These are phyloP conservation scores for Apamea epomidion DNA, from an alignment of 2,888 invertebrate species.

Conservation along the genomic window DNA sequence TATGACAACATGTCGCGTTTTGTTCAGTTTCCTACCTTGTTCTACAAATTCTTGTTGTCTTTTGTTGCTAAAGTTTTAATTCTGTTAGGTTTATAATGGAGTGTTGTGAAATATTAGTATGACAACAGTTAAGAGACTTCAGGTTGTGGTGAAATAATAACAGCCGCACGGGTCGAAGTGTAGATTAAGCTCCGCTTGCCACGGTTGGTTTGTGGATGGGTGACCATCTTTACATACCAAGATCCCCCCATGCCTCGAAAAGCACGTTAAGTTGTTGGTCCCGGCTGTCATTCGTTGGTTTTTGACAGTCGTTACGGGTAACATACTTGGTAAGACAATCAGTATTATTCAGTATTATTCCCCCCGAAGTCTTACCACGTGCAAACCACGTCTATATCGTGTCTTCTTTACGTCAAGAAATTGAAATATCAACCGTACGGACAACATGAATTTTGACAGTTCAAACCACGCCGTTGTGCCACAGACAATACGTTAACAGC, in stretches of 20 bases:
- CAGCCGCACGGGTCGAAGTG: background rate
- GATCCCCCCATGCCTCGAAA: too few relatives aligned
- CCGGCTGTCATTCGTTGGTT: too few relatives aligned
- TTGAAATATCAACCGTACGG: too few relatives aligned
- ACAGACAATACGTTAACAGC: too few relatives aligned
- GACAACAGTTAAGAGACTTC: background rate
- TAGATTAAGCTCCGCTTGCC: background rate
- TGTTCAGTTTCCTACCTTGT: constrained; percentile 57
- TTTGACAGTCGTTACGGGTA: background rate
- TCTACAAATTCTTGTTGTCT: constrained; percentile 59
- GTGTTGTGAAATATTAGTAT: constrained; percentile 24
- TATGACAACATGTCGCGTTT: constrained; percentile 67
- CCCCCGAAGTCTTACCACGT: too few relatives aligned
- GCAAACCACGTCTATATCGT: too few relatives aligned
- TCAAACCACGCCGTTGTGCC: too few relatives aligned
- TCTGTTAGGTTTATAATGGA: constrained; percentile 39
- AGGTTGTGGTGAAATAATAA: background rate
- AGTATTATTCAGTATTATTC: too few relatives aligned
- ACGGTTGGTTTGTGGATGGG: background rate
- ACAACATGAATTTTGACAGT: too few relatives aligned
- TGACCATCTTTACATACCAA: background rate
- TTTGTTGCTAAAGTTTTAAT: constrained; percentile 56
- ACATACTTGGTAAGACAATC: too few relatives aligned
- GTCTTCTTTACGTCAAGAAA: too few relatives aligned
- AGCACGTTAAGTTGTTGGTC: background rate